Base-by-base conservation (phyloP, 2,113 vertebrate species). In the Burhinus oedicnemus region DNA sequence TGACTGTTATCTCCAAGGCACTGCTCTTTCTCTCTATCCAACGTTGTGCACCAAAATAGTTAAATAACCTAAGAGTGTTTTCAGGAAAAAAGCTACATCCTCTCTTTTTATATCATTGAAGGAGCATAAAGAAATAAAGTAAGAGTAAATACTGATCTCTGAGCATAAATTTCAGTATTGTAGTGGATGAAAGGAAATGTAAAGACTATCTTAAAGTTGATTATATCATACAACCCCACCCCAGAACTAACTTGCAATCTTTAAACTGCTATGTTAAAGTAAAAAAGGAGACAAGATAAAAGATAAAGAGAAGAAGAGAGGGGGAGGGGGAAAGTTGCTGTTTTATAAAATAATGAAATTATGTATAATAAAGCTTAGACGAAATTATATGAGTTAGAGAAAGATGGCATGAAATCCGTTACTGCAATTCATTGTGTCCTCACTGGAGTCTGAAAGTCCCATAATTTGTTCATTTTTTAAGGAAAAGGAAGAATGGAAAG, bases 181-280 rank as follows among this genome's bases (percentile, higher is more conserved):
- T 81, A 77, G 55, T 51, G 15, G 44, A 83, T 78, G 70, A 91
- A 93, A 91, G 83, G 81, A 91, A 97, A 85, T 42, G 26, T 70
- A 94, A 95, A 94, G 51, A 83, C 51, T 44, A 64, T 90, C 95
- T 90, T 62, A 74, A 96, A 95, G 82, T 21, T 93, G 89, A 97
- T 96, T 91, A 30, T 64, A 95, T 96, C 87, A 94, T 66, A 74
- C 15, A 90, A 76, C 89, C 64, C 87, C 91, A 93, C 93, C 78
- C 84, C 70, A 88, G 45, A 85, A 96, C 78, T 89, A 95, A 93
- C 72, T 72, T 89, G 79, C 51, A 79, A 30, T 70, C 83, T 95
- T 93, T 72, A 94, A 95, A 91, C 57, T 82, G 74, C 69, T n/a
- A 2, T 45, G 42, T 77, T 85, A 82, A 87, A 94, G 61, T 30